Conservation (phyloP, 2,888 invertebrate genomes). For the Apocheima hispidaria region DNA sequence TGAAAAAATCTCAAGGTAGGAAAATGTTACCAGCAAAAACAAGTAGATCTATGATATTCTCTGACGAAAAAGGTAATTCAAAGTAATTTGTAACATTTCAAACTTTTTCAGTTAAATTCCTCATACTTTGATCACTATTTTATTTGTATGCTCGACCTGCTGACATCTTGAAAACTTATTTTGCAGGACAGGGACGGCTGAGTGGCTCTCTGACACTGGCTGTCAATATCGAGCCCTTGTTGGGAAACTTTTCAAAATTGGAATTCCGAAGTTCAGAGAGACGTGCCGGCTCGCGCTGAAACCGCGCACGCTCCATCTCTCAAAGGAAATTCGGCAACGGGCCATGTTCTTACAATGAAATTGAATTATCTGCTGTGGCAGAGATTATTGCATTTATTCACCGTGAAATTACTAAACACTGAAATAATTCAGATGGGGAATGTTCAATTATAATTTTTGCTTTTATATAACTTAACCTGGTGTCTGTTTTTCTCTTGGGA, state of each 20-base stretch:
- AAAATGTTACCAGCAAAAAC: neutral
- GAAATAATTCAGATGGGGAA: slow-evolving; percentile 53
- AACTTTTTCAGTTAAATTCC: slow-evolving; percentile 7
- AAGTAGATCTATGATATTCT: neutral
- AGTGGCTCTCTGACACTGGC: slow-evolving; percentile 78
- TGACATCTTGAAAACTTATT: slow-evolving; percentile 55
- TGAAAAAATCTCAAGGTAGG: neutral
- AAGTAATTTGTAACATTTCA: neutral
- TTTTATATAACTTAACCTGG: slow-evolving; percentile 25
- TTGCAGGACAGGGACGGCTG: slow-evolving; percentile 59
- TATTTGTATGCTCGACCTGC: slow-evolving; percentile 22
- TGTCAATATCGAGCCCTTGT: slow-evolving; percentile 82
- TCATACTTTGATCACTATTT: slow-evolving; percentile 18
- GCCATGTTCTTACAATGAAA: slow-evolving; percentile 79
- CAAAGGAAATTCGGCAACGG: slow-evolving; percentile 84
- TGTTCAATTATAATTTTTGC: slow-evolving; percentile 48
- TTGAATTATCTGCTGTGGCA: slow-evolving; percentile 79
- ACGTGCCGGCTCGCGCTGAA: slow-evolving; percentile 78
- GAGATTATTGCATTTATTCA: slow-evolving; percentile 79
- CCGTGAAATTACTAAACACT: slow-evolving; percentile 77
- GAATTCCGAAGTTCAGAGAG: slow-evolving; percentile 83
- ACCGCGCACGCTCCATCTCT: slow-evolving; percentile 77
- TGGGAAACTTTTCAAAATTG: slow-evolving; percentile 85
- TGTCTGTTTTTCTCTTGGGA: slow-evolving; percentile 15
- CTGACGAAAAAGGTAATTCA: neutral